phyloP scores from a whole-genome alignment of 2,113 vertebrate species.

The Arothron firmamentum region DNA sequence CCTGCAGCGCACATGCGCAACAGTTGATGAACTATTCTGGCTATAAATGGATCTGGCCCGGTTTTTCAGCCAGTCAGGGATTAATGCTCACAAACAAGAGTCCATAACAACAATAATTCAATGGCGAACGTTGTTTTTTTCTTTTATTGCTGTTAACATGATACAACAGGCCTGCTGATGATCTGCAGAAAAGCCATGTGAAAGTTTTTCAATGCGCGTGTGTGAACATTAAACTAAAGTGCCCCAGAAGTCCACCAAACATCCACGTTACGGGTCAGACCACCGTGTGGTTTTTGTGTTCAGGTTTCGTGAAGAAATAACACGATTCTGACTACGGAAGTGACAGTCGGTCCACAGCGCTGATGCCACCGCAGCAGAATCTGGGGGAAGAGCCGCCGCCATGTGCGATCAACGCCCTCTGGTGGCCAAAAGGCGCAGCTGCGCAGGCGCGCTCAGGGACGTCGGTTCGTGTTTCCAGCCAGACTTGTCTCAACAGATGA shows the following conservation, averaged over 20 bases:
- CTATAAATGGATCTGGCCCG: slow-evolving; percentile 32
- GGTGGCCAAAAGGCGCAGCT: slow-evolving; percentile 20
- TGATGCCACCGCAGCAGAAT: slow-evolving; percentile 22
- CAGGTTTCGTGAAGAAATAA: slow-evolving; percentile 27
- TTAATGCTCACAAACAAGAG: not conserved
- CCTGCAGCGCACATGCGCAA: slow-evolving; percentile 51
- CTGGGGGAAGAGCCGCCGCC: slow-evolving; percentile 16
- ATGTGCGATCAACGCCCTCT: slow-evolving; percentile 30
- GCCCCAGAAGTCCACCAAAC: not conserved
- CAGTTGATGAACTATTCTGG: not conserved
- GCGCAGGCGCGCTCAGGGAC: slow-evolving; percentile 18
- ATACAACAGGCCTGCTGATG: slow-evolving; percentile 8
- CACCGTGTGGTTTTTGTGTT: not conserved
- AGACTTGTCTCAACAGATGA: slow-evolving; percentile 57
- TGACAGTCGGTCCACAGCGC: not conserved
- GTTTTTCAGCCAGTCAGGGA: slow-evolving; percentile 2
- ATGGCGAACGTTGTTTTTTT: slow-evolving; percentile 16
- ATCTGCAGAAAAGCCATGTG: not conserved
- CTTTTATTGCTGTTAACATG: slow-evolving; percentile 39
- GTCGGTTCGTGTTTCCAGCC: slow-evolving; percentile 23
- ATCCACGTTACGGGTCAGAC: not conserved
- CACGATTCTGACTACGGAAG: not conserved
- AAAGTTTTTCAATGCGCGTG: not conserved
- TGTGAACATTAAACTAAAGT: not conserved
- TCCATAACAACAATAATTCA: not conserved